Conservation (phyloP, 1,140 invertebrate species). For the Lanistes nyassanus region DNA sequence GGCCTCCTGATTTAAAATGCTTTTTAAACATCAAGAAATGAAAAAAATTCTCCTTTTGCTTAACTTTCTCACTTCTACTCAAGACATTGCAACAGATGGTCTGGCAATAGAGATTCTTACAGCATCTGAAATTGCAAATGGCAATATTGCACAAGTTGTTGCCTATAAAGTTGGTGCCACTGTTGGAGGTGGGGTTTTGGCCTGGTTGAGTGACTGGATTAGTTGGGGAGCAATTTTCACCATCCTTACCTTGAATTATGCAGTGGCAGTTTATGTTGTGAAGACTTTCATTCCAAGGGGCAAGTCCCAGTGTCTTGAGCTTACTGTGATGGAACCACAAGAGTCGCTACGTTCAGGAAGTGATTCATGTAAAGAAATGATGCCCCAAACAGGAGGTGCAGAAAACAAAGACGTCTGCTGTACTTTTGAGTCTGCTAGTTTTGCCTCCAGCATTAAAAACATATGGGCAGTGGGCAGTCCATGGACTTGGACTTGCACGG, state of each 20-base stretch:
- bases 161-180: slow-evolving; percentile 68
- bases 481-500: no score
- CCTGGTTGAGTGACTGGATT: slow-evolving; percentile 50
- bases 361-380: neutral
- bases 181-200: slow-evolving; percentile 63
- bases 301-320: neutral
- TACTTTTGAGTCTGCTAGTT: no score
- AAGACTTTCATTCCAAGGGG: neutral
- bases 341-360: neutral
- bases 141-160: slow-evolving; percentile 69
- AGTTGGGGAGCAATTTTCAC: slow-evolving; percentile 43
- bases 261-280: slow-evolving; percentile 2
- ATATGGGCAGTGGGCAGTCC: no score
- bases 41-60: slow-evolving; percentile 64
- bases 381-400: neutral
- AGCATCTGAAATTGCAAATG: slow-evolving; percentile 62
- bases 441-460: no score
- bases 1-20: no score
- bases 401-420: no score
- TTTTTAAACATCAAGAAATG: no score
- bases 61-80: slow-evolving; percentile 65
- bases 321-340: neutral
- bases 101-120: slow-evolving; percentile 64
- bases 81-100: slow-evolving; percentile 68
- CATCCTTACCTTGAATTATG: slow-evolving; percentile 43